Percentiles rank a stretch among this genome's conserved stretches.
Conservation (phyloP, 2,113 vertebrate genomes). For the Felis catus region F.catus_Fca126_mat1.0 CM031425.1:60280501-60281000, state of each 20-base stretch:
- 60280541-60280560: not conserved
- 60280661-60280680: too few species aligned
- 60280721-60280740: not conserved
- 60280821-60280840: rapidly evolving
- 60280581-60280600: not conserved
- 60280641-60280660: not conserved
- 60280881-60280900: rapidly evolving
- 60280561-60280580: rapidly evolving
- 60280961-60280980: not conserved
- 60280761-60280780: not conserved
- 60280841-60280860: rapidly evolving
- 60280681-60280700: not conserved
- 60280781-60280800: not conserved
- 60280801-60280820: rapidly evolving
- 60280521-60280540: not conserved
- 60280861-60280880: not conserved
- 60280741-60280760: rapidly evolving
- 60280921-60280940: not conserved
- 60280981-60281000: not conserved
- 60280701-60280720: not conserved
- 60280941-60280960: too few species aligned
- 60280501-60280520: not conserved
- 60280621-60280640: not conserved
- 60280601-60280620: not conserved
- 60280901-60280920: rapidly evolving